Evolutionary conservation across 2,888 invertebrate genomes (phyloP).

Genomic region (Nemoura dubitans): DNA sequence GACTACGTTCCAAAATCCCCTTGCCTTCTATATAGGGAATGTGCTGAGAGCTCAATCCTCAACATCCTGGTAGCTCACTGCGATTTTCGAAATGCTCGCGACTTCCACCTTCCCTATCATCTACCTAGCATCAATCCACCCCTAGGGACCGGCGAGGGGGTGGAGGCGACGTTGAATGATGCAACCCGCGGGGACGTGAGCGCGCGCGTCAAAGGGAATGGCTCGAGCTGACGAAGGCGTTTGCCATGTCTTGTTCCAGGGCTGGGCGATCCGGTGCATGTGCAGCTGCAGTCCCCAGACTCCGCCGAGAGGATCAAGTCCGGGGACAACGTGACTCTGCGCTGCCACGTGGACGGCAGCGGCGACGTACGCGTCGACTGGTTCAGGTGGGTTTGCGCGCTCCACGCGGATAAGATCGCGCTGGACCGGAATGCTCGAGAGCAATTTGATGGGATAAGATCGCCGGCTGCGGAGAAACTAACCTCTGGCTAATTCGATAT

Average conservation of each 20-base stretch:
- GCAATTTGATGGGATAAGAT: background rate
- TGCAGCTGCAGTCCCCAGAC: conserved; percentile 68
- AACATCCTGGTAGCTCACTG: background rate
- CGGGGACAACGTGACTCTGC: conserved; percentile 66
- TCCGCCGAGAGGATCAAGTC: conserved; percentile 62
- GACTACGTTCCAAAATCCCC: background rate
- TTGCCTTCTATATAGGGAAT: background rate
- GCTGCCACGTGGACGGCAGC: conserved; percentile 73
- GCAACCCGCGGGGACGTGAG: background rate
- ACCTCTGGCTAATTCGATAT: background rate
- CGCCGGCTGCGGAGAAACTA: background rate
- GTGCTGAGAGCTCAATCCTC: background rate
- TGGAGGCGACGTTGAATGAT: conserved; percentile 15
- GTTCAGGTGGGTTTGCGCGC: conserved; percentile 65
- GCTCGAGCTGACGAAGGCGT: background rate
- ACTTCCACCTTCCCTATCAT: background rate
- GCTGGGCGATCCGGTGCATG: conserved; percentile 67
- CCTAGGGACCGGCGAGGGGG: background rate
- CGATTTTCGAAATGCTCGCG: background rate
- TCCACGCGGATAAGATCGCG: background rate
- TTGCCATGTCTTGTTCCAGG: conserved; percentile 62
- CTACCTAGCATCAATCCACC: background rate
- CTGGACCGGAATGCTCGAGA: background rate
- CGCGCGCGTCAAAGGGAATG: background rate
- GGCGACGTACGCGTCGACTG: conserved; percentile 73